These are phyloP conservation scores for Poicephalus gulielmi DNA, from an alignment of 2,113 vertebrate genomes.

Conservation along the genomic window DNA sequence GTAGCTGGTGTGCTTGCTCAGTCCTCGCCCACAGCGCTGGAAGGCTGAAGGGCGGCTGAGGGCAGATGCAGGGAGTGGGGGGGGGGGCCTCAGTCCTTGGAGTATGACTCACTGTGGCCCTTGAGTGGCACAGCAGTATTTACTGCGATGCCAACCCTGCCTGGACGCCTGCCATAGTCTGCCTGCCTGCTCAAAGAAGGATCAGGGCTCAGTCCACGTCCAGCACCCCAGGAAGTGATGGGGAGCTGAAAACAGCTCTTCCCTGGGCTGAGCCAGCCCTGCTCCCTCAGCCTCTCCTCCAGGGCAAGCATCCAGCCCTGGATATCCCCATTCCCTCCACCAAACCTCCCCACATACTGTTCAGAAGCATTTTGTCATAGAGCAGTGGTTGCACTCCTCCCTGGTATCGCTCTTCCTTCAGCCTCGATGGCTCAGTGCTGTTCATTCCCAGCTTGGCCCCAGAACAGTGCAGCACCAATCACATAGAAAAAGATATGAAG, in stretches of 20 bases:
- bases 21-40: fast-evolving
- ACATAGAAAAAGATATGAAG: fast-evolving
- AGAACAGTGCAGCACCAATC: neutral
- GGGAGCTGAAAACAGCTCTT: neutral
- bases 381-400: fast-evolving
- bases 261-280: neutral
- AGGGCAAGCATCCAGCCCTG: fast-evolving
- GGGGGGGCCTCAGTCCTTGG: neutral
- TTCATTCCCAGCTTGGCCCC: neutral
- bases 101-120: neutral
- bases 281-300: neutral
- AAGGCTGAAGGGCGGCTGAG: neutral
- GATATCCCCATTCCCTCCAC: neutral
- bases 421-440: neutral
- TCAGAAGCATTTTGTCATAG: fast-evolving
- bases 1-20: fast-evolving
- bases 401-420: neutral
- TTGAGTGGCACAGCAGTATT: neutral
- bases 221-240: neutral
- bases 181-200: neutral
- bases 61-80: neutral
- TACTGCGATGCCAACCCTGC: fast-evolving
- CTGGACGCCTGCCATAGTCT: fast-evolving
- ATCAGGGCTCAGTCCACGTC: neutral
- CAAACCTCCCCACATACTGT: fast-evolving